Conservation (phyloP, 2,888 invertebrate species). For the Argyresthia goedartella region DNA sequence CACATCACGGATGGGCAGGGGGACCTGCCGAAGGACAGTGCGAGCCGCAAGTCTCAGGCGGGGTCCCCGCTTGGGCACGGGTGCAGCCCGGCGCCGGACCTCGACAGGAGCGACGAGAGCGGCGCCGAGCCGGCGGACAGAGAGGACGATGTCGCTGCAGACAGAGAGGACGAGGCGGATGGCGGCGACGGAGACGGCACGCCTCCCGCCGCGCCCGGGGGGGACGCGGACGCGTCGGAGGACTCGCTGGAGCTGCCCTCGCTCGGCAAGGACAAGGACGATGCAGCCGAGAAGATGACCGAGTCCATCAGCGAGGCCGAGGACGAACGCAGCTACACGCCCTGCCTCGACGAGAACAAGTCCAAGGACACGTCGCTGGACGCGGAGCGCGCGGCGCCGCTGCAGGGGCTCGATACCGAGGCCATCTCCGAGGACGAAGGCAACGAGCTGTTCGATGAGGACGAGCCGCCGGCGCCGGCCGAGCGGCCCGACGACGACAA, state of each 20-base stretch:
- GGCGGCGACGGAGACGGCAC: neutral
- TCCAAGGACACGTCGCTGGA: constrained; percentile 49
- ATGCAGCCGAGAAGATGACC: constrained; percentile 56
- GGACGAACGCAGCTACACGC: constrained; percentile 79
- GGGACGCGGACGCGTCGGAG: neutral
- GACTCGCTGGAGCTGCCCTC: constrained; percentile 5
- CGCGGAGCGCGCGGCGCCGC: constrained; percentile 44
- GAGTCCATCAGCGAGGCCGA: constrained; percentile 75
- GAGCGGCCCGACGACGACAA: constrained; percentile 39
- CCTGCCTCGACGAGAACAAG: constrained; percentile 77
- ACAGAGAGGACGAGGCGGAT: neutral
- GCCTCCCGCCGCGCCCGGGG: neutral
- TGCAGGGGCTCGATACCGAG: constrained; percentile 78
- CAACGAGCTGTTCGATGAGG: constrained; percentile 74
- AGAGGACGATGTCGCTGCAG: neutral
- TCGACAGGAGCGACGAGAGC: constrained; percentile 35
- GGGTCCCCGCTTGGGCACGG: neutral
- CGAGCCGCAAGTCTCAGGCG: neutral
- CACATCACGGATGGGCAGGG: neutral
- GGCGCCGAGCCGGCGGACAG: constrained; percentile 39
- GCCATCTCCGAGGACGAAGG: constrained; percentile 81
- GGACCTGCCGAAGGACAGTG: neutral
- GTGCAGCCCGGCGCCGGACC: neutral
- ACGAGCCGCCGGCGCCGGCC: constrained; percentile 54
- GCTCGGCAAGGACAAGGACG: constrained; percentile 32